phyloP scores from a whole-genome alignment of 2,888 invertebrate genomes.

The Athalia rosae region DNA sequence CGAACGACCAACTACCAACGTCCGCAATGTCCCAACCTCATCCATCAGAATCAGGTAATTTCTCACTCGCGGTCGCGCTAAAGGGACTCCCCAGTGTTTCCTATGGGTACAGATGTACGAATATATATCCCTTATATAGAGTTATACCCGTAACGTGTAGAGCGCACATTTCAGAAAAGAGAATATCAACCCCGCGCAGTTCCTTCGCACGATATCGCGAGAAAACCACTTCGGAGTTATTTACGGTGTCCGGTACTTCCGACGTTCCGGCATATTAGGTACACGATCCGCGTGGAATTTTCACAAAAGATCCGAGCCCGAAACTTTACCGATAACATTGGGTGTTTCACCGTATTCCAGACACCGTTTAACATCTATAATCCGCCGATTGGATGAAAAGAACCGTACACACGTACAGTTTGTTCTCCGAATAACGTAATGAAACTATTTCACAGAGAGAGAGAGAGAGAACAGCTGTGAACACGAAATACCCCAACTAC shows the following conservation, averaged over 20 bases:
- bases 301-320: constrained; percentile 31
- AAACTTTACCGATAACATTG: constrained; percentile 20
- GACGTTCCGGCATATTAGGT: constrained; percentile 12
- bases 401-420: too few relatives aligned
- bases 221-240: constrained; percentile 4
- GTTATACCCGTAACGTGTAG: too few relatives aligned
- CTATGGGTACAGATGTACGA: too few relatives aligned
- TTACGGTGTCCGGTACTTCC: constrained; percentile 6
- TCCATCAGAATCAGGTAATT: constrained; percentile 34
- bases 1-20: not conserved
- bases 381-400: too few relatives aligned
- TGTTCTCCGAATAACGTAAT: too few relatives aligned
- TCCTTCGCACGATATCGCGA: constrained; percentile 16
- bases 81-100: too few relatives aligned
- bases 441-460: too few relatives aligned
- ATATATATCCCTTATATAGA: too few relatives aligned
- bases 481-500: too few relatives aligned
- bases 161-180: constrained; percentile 32
- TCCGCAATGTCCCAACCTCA: constrained; percentile 14
- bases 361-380: not conserved
- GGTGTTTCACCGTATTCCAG: constrained; percentile 9
- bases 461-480: too few relatives aligned
- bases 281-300: constrained; percentile 1
- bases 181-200: constrained; percentile 17
- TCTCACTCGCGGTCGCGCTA: constrained; percentile 5